Evolutionary conservation across 2,113 vertebrate genomes (phyloP), one percentile per base, ranked within the genome.

Genomic region (Atrichornis clamosus): DNA sequence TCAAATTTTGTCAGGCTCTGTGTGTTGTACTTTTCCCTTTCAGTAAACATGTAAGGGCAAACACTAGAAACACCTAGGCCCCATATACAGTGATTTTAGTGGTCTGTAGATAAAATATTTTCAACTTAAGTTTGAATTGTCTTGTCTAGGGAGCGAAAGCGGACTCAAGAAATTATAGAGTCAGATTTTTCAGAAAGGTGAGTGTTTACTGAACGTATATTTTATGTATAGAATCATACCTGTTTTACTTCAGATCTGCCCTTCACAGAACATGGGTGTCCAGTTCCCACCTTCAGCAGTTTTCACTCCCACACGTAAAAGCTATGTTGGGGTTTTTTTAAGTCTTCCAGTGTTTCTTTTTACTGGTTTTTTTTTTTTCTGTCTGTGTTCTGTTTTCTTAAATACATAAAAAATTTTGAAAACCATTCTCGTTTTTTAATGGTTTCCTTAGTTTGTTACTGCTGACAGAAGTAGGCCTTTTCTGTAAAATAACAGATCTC

Each of bases 101-200:
- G 16, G 18, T 78, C 26, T 60, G 8, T 37, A 55, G 64, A 28
- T 28, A 26, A 5, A 35, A 53, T 63, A 8, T 58, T 88, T 70
- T 94, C 47, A 81, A 60, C 32, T 63, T 53, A 75, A 86, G 74
- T 93, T 82, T 76, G 87, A 63, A 96, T 96, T 97, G 63, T 97
- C 86, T 97, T 94, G 92, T 96, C 83, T 95, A 99, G 98, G 97
- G 98, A 98, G 97, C 98, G 98, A 97, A 99, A 99, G 96, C 97
- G 98, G 76, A 96, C 97, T 93, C 98, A 97, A 96, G 98, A 99
- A 96, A 98, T 98, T 87, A 97, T 99, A 96, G 98, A 99, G 81
- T 97, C 98, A 42, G 98, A 98, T 95, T 98, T 98, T 97, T 98
- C 98, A 93, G 98, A 99, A 94, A 98, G 98, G 98, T 99, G 89